These are phyloP conservation scores for Antedon mediterranea DNA, from an alignment of 53 echinoderm and acorn worm genomes.

Conservation along the genomic window DNA sequence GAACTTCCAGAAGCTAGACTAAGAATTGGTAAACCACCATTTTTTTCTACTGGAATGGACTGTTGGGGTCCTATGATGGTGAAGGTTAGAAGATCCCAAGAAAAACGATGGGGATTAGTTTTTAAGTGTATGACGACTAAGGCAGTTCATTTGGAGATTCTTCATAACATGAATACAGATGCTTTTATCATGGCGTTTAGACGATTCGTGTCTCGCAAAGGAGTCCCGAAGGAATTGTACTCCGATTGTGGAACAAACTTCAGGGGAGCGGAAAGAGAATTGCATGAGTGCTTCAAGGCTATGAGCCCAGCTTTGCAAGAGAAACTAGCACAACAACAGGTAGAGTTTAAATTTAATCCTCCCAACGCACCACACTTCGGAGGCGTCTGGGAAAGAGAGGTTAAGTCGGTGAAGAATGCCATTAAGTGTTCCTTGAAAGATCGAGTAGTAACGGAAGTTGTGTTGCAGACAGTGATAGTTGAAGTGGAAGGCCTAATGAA, in stretches of 20 bases:
- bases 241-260: conserved; percentile 42
- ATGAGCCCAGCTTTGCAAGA: conserved; percentile 1
- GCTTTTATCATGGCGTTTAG: conserved; percentile 27
- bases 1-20: conserved; percentile 31
- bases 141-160: conserved; percentile 22
- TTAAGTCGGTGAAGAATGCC: background rate
- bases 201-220: conserved; percentile 14
- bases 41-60: conserved; percentile 31
- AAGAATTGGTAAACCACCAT: conserved; percentile 24
- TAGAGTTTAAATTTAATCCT: background rate
- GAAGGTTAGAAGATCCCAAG: conserved; percentile 19
- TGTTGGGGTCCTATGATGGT: conserved; percentile 29
- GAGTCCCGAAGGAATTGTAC: conserved; percentile 11
- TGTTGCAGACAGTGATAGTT: background rate
- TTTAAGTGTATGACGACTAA: conserved; percentile 29
- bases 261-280: conserved; percentile 10
- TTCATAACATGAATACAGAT: conserved; percentile 16
- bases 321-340: background rate
- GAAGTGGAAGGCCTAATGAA: background rate
- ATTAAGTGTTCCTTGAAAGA: background rate
- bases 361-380: background rate
- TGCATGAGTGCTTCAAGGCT: conserved; percentile 8
- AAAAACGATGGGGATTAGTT: conserved; percentile 25
- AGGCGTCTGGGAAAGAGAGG: background rate
- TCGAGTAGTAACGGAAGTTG: background rate